phyloP scores from a whole-genome alignment of 2,113 vertebrate genomes.

The Leptosomus discolor region DNA sequence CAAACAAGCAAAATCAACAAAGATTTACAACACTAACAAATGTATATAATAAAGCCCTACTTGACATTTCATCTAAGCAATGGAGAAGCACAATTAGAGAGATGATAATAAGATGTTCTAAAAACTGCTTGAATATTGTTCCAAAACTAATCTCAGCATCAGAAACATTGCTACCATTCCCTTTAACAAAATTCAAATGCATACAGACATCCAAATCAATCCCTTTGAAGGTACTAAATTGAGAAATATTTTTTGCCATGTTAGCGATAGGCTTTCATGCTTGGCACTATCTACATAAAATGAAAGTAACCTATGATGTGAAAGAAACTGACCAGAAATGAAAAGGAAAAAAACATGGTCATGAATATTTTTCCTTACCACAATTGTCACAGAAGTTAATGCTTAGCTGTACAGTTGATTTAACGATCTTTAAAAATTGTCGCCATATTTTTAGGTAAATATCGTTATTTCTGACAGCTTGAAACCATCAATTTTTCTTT shows the following conservation, averaged over 20 bases:
- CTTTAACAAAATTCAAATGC: conserved; percentile 19
- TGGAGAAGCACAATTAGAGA: conserved; percentile 7
- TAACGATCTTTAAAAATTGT: background rate
- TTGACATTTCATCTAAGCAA: conserved; percentile 23
- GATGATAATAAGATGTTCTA: background rate
- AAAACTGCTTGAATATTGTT: conserved; percentile 31
- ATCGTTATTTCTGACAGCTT: background rate
- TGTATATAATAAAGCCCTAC: background rate
- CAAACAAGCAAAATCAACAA: conserved; percentile 38
- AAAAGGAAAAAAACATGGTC: background rate
- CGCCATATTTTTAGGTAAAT: background rate
- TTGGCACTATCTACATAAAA: background rate
- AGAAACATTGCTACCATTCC: background rate
- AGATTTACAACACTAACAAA: conserved; percentile 4
- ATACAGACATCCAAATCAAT: background rate
- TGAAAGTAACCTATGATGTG: background rate
- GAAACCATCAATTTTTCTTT: background rate
- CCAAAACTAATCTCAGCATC: conserved; percentile 4
- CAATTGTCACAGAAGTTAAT: background rate
- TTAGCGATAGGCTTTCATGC: background rate
- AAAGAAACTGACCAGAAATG: background rate
- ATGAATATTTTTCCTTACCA: background rate
- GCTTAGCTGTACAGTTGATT: background rate
- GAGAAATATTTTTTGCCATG: background rate
- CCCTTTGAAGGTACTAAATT: background rate